phyloP scores from a whole-genome alignment of 2,113 vertebrate species.

The Taxidea taxus region DNA sequence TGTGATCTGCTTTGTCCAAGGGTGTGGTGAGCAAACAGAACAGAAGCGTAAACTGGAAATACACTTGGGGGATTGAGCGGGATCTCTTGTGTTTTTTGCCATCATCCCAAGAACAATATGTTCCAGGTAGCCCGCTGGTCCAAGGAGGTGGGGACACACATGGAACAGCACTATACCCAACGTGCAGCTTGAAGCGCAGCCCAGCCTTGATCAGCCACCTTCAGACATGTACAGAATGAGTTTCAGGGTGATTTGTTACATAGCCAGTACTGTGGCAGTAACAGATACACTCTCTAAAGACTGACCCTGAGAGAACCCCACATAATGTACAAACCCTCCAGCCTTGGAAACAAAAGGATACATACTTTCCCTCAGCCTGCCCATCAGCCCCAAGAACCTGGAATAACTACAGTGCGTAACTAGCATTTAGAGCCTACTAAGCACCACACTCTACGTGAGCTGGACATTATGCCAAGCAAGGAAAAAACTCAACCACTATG shows the following conservation, averaged over 20 bases:
- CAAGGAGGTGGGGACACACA: background rate
- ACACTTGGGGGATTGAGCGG: fast-evolving
- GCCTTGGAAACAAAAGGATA: background rate
- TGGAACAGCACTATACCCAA: background rate
- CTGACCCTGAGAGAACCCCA: background rate
- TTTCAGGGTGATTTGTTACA: background rate
- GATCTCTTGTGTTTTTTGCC: background rate
- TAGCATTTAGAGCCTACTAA: background rate
- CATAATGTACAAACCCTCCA: background rate
- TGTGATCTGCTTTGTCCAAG: background rate
- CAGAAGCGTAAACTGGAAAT: background rate
- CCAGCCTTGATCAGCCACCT: background rate
- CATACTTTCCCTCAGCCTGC: background rate
- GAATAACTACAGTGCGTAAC: background rate
- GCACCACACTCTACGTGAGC: too few species aligned
- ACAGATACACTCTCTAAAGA: background rate
- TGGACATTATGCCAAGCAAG: background rate
- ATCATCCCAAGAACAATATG: background rate
- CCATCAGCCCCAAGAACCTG: background rate
- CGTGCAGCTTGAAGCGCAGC: background rate
- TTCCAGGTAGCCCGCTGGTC: background rate
- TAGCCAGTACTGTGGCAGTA: background rate
- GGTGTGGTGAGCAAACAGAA: background rate
- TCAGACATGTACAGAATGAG: background rate
- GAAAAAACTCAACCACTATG: background rate